Evolutionary conservation across 2,888 invertebrate genomes (phyloP), one percentile per base, ranked within the genome.

Genomic region (Empis stercorea): DNA sequence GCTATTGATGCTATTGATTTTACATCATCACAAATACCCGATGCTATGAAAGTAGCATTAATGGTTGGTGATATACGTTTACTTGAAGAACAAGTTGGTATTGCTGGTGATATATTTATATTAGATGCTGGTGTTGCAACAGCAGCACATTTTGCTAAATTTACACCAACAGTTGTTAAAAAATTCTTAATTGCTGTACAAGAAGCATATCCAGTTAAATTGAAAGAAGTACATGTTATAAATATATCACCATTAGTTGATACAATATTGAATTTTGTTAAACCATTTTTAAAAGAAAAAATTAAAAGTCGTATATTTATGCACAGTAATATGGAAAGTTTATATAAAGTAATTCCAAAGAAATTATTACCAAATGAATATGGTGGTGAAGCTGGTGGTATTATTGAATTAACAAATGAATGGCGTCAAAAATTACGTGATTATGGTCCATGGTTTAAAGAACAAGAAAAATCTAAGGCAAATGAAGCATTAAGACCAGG

Each of bases 231-330:
- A 27, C 88, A 89, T 61, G 82, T 88, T 1, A 79, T 89, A 59
- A 88, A 89, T 62, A 81, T 85, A 4, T 86, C 86, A 2, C 85
- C 88, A 0, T 66, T 88, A 34, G 84, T 88, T 30, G 87, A 88
- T 62, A 87, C 86, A 51, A 87, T 88, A 54, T 79, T 87, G 56
- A 84, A 81, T 62, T 87, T 88, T 65, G 86, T 87, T 17, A 87
- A 86, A 63, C 88, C 88, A 0, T 87, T 88, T 71, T 72, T 89
- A 53, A 87, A 87, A 69, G 88, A 89, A 63, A 89, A 89, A 74
- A 86, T 88, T 58, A 78, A 81, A 60, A 83, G 83, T 59, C 80
- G 88, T 58, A 84, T 89, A 62, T 80, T 80, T 68, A 80, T 88
- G 50, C 89, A 89, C 62, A 78, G 79, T 37, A 79, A 79, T 52